Evolutionary conservation across 2,113 vertebrate species (phyloP).

Genomic region (Etheostoma spectabile): DNA sequence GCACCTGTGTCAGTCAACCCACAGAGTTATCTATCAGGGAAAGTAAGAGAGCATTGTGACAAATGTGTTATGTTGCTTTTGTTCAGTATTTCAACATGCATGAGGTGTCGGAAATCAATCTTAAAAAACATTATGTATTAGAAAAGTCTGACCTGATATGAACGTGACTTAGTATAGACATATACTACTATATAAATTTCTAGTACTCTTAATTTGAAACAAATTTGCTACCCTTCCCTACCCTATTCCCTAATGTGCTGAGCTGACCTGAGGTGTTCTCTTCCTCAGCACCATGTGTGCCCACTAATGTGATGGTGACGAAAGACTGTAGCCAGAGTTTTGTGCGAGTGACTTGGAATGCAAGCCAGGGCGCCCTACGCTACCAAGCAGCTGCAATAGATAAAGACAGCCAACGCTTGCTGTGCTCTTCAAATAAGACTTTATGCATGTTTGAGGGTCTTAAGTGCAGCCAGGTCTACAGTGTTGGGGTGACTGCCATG

Average conservation of each 20-base stretch:
- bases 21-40: constrained; percentile 56
- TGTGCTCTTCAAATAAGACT: constrained; percentile 70
- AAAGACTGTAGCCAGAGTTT: constrained; percentile 69
- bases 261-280: constrained; percentile 25
- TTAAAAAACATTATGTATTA: neutral
- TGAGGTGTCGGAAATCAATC: neutral
- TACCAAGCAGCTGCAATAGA: constrained; percentile 64
- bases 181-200: neutral
- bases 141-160: neutral
- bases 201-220: neutral
- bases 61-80: neutral
- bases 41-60: constrained; percentile 64
- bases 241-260: too few species aligned
- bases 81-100: neutral
- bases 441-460: constrained; percentile 69
- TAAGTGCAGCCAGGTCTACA: constrained; percentile 77
- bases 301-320: constrained; percentile 62
- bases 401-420: constrained; percentile 8
- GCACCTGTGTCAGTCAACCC: constrained; percentile 74
- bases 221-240: neutral
- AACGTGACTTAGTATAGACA: neutral
- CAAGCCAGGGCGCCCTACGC: constrained; percentile 70
- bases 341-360: constrained; percentile 71
- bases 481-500: constrained; percentile 66
- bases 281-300: constrained; percentile 79